Percentiles rank a stretch among this genome's conserved stretches.
These are phyloP conservation scores for Cantharis lateralis DNA, from an alignment of 2,888 invertebrate species.

Conservation along the genomic window DNA sequence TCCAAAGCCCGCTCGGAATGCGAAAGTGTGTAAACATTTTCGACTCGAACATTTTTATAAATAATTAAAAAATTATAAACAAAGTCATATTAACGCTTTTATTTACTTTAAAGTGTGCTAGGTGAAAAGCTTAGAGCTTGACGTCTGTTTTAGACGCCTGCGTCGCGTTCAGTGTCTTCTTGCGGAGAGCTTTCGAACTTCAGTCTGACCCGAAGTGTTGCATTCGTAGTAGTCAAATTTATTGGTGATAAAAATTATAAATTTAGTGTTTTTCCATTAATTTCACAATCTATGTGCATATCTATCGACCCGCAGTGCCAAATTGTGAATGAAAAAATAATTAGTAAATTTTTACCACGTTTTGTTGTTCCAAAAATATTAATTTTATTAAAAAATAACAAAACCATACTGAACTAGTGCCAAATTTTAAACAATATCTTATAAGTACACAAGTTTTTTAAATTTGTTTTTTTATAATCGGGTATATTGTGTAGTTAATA, in stretches of 20 bases:
- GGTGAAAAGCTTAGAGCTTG: constrained; percentile 28
- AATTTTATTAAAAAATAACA: background rate
- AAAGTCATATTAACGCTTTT: constrained; percentile 23
- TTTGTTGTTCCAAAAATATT: background rate
- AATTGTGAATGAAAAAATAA: constrained; percentile 13
- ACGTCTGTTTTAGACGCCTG: constrained; percentile 23
- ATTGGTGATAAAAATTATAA: constrained; percentile 37
- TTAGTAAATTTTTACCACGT: background rate
- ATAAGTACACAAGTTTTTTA: constrained; percentile 9
- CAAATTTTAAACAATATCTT: constrained; percentile 25
- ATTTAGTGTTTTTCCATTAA: constrained; percentile 36
- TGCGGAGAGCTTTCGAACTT: constrained; percentile 48
- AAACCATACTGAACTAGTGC: constrained; percentile 20
- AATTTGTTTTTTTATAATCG: constrained; percentile 12
- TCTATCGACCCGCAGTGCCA: constrained; percentile 36
- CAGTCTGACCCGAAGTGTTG: constrained; percentile 54
- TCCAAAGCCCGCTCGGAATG: background rate
- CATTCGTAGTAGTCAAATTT: constrained; percentile 40
- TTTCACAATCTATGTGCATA: constrained; percentile 35
- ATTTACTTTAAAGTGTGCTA: constrained; percentile 29
- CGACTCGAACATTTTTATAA: background rate
- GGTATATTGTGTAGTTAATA: constrained; percentile 28
- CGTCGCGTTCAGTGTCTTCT: constrained; percentile 45
- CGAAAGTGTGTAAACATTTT: background rate
- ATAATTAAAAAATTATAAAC: constrained; percentile 13